Evolutionary conservation across 2,888 invertebrate genomes (phyloP), one percentile per base, ranked within the genome.

Genomic region (Rotaria socialis): DNA sequence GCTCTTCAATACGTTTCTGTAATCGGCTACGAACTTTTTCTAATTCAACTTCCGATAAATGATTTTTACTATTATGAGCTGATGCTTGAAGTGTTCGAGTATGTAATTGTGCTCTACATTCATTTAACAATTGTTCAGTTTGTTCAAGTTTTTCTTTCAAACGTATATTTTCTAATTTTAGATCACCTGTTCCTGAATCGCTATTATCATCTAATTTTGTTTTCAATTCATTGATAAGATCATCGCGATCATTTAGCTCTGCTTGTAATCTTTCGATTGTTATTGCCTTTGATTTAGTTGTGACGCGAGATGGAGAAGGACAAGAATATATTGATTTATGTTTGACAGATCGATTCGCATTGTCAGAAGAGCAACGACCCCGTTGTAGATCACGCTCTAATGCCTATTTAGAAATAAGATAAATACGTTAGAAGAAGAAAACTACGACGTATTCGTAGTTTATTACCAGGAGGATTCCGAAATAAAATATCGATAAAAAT

Each of bases 1-100:
- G 88, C 88, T 91, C 90, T 85, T 90, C 89, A 52, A 91, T 89
- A 8, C 91, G 87, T 75, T 89, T 89, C 85, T 90, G 89, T 10
- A 91, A 88, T 22, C 90, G 88, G 47, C 87, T 88, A 85, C 90
- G 89, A n/a, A 50, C 52, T 75, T 50, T 86, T 50, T 86, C 84
- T n/a, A 86, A 56, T 56, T 86, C 86, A 85, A 85, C 35, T 85
- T 86, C 80, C 35, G 85, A 85, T 22, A 86, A 85, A 85, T 86
- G 85, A 56, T 84, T 86, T 58, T 80, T 85, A 35, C 85, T 80
- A 80, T 47, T n/a, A 47, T 80, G 47, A 11, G 47, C 47, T 47
- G 43, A 43, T 47, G 47, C 47, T 47, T 80, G 47, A 0, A 47
- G n/a, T 47, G 80, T 80, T 47, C 24, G 24, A 24, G 80, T 80